Base-by-base conservation (phyloP, 2,888 invertebrate species). In the Brassicogethes aeneus region DNA sequence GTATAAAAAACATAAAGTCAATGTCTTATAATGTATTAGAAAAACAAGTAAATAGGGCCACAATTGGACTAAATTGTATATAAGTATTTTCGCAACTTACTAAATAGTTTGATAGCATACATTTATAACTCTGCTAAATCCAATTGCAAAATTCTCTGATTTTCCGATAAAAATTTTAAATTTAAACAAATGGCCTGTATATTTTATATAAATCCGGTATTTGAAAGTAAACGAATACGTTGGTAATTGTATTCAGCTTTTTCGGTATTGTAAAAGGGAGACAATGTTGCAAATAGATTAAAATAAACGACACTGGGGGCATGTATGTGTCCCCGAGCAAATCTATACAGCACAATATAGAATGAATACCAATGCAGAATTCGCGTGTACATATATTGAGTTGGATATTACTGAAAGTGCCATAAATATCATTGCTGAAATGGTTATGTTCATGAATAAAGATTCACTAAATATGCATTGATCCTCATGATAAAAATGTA, bases 271-370 rank as follows among this genome's bases (percentile, higher is more conserved):
- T 5, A 23, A 23, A 23, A 23, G 23, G 23, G 23, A 23, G 23
- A 23, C 23, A 23, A 23, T 23, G 23, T 52, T 47, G 46, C 48
- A 50, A 50, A 53, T 43, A 52, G 54, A 56, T 57, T 54, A 53
- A 55, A 54, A 55, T 54, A 56, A 56, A 58, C 53, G 55, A 60
- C 57, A 49, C 52, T 47, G 44, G 55, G 47, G 56, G 42, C 54
- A 45, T 47, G 47, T 46, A 47, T 44, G 39, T 47, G 55, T 59
- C 60, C 59, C 59, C 45, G 50, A 59, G 55, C 59, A 56, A 59
- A 60, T 60, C 57, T 56, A 56, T 55, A 53, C 52, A 44, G 44
- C 45, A 54, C 55, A 57, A 52, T 56, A 52, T 53, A 45, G 50
- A 55, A 59, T 56, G 57, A 56, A 57, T 59, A 58, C 54, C 54